Conservation (phyloP, 1,140 invertebrate species). For the Bombus affinis region DNA sequence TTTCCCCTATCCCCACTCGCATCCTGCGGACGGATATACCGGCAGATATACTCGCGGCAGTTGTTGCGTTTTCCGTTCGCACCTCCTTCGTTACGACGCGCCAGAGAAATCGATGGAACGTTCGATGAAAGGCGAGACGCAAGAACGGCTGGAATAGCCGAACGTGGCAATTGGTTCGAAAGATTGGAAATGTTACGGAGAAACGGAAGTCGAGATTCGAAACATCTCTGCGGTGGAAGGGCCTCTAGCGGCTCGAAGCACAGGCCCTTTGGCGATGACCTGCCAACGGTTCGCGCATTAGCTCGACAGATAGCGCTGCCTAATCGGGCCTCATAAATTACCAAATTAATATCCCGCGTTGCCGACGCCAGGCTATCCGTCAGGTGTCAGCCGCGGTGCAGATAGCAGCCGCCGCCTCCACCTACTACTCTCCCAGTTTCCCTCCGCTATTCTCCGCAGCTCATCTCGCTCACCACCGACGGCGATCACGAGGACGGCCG, state of each 20-base stretch:
- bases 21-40: neutral
- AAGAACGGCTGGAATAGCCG: fast-evolving
- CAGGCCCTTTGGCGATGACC: constrained; percentile 74
- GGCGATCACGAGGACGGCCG: neutral
- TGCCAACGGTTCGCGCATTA: constrained; percentile 80
- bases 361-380: constrained; percentile 78
- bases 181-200: neutral
- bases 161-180: no score
- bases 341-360: constrained; percentile 82
- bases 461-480: constrained; percentile 41
- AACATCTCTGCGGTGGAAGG: constrained; percentile 52
- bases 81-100: no score
- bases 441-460: constrained; percentile 45
- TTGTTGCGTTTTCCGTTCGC: neutral
- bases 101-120: no score
- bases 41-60: no score
- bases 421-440: constrained; percentile 58
- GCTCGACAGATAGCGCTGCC: constrained; percentile 79
- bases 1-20: neutral
- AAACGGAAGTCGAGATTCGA: neutral
- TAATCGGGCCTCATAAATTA: constrained; percentile 82
- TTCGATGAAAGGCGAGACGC: no score
- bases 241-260: constrained; percentile 65
- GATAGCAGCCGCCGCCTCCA: constrained; percentile 73
- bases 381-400: constrained; percentile 78